Base-by-base conservation (phyloP, 2,797 vertebrate species). In the Sylvilagus floridanus region DNA sequence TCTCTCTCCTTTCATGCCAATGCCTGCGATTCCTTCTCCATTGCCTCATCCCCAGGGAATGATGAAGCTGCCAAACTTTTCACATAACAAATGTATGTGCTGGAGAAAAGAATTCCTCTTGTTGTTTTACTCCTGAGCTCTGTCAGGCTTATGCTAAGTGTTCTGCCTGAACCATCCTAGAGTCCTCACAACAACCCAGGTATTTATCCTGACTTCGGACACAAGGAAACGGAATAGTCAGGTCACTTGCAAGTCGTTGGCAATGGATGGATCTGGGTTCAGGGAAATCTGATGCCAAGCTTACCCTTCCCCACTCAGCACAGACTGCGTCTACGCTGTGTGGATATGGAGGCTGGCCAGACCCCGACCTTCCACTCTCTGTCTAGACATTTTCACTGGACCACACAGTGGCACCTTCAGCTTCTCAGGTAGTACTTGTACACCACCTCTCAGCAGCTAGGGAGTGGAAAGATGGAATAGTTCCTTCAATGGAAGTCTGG, bases 181-280 rank as follows among this genome's bases (percentile, higher is more conserved):
- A 88, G 28, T 57, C 72, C 26, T 95, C 71, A 60, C 47, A 77
- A 6, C 42, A 42, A 75, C 10, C 57, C 84, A 90, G 71, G n/a
- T 14, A 6, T 69, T 69, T 50, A 57, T 77, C 72, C 63, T 88
- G 62, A 89, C 52, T 84, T 95, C 65, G 71, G 57, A 95, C 86
- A 68, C 17, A 12, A 88, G 57, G 32, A 71, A 1, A 6, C 17
- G 30, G 26, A 47, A 77, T 28, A 72, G 54, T 35, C 85, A 77
- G 54, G 26, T 47, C 28, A 75, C 71, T 88, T 72, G 60, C 35
- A 83, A 72, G 75, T 77, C 42, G 32, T n/a, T 76, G 71, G 26
- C 13, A 42, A 32, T 60, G 13, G 85, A 62, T 11, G 12, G 10
- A 57, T 84, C 50, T 83, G 66, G n/a, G 77, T 66, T 77, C 35